Base-by-base conservation (phyloP, 2,888 invertebrate species). In the Ophion slaviceki region DNA sequence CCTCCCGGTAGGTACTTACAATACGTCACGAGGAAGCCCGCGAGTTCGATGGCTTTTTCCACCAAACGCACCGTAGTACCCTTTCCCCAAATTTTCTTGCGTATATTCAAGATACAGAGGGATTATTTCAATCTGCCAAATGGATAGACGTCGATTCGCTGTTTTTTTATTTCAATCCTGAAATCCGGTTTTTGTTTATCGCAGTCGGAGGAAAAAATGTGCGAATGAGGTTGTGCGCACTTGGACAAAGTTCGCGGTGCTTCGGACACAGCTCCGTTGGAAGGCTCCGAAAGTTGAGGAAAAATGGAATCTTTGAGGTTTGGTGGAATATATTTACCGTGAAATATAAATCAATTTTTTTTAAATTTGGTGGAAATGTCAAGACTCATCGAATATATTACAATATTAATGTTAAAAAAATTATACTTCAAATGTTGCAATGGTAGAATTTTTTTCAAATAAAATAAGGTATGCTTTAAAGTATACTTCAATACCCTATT, bases 81-180 rank as follows among this genome's bases (percentile, higher is more conserved):
- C 61, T 78, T 81, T 72, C 62, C 62, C 28, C 62, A 32, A 66
- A 59, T 32, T 20, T 24, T 67, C 67, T 80, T 67, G 53, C 14
- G 11, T 17, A 53, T 70, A 70, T 53, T 11, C 17, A 7, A 67
- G 24, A 14, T 78, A 11, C 45, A 61, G 68, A 71, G 67, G 59
- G 68, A 75, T 80, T 72, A 70, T 80, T 70, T 61, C 83, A 86
- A 86, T 84, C 81, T 67, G 59, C 68, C 68, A 84, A 86, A 86
- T 84, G 82, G 78, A 77, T 40, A 67, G 32, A 40, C 20, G 47
- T 80, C 64, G 80, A 80, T 79, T 86, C 47, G 47, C 47, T 82
- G 68, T 82, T 76, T 61, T 68, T 61, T 24, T 57, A 24, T 10
- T 40, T 59, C 40, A 32, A 14, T 62, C 3, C 61, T 61, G 20